phyloP scores from a whole-genome alignment of 2,888 invertebrate genomes.

The Entomobrya multifasciata region DNA sequence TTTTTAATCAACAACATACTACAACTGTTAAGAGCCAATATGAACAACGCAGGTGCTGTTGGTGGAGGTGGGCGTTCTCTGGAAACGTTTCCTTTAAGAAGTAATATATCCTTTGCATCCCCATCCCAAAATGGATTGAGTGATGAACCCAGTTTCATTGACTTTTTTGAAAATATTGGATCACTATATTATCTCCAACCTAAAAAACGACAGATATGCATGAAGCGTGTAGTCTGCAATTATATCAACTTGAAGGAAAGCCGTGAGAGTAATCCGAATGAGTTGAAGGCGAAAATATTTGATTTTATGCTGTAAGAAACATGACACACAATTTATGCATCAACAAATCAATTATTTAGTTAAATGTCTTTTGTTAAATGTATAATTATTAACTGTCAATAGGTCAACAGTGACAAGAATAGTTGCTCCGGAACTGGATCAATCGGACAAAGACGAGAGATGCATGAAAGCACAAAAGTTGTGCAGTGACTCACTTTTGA shows the following conservation, averaged over 20 bases:
- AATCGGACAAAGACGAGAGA: slow-evolving; percentile 61
- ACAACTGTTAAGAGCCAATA: slow-evolving; percentile 77
- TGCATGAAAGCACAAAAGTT: slow-evolving; percentile 77
- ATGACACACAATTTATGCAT: background rate
- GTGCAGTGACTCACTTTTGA: slow-evolving; percentile 77
- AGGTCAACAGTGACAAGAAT: slow-evolving; percentile 77
- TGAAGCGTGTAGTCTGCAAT: slow-evolving; percentile 78
- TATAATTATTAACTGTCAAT: too few species aligned
- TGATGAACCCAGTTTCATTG: slow-evolving; percentile 74
- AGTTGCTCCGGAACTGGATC: slow-evolving; percentile 77
- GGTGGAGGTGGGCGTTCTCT: background rate
- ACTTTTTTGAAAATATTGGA: slow-evolving; percentile 78
- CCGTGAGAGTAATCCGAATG: slow-evolving; percentile 62
- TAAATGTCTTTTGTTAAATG: background rate
- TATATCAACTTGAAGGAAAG: slow-evolving; percentile 74
- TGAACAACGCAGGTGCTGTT: background rate
- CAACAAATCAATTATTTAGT: background rate
- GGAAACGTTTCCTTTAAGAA: background rate
- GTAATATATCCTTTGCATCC: slow-evolving; percentile 2
- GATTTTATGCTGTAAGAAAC: slow-evolving; percentile 79
- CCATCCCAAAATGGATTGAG: background rate
- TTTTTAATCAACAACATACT: slow-evolving; percentile 79
- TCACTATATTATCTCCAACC: slow-evolving; percentile 78
- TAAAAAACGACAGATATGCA: slow-evolving; percentile 78
- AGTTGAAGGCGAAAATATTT: slow-evolving; percentile 74